Evolutionary conservation across 2,797 vertebrate genomes (phyloP).

Genomic region (Myiotriccus ornatus): DNA sequence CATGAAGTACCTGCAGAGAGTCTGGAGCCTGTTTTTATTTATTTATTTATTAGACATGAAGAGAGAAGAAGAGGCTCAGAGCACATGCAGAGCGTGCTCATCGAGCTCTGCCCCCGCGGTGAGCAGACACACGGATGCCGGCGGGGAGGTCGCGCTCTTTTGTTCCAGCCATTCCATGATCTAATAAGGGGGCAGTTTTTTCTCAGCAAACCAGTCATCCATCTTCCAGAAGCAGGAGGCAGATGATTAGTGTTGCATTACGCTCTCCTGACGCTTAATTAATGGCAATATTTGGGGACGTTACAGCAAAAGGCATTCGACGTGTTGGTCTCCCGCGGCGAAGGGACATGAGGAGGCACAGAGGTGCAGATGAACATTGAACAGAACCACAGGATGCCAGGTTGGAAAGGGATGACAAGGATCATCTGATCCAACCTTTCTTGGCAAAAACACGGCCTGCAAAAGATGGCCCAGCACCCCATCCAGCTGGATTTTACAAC

Average conservation of each 20-base stretch:
- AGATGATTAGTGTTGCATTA: not conserved
- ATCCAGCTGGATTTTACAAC: not conserved
- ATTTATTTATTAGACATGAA: not conserved
- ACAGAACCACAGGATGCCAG: not conserved
- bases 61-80: not conserved
- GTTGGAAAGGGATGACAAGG: not conserved
- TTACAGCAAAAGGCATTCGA: not conserved
- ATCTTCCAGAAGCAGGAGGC: not conserved
- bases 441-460: not conserved
- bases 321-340: fast-evolving
- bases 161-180: conserved; percentile 8
- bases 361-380: not conserved
- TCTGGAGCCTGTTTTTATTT: not conserved
- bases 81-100: not conserved
- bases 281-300: not conserved
- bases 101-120: not conserved
- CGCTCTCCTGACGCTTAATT: not conserved
- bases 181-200: not conserved
- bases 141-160: not conserved
- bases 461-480: not conserved
- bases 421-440: not conserved
- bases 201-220: not conserved
- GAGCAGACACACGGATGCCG: fast-evolving
- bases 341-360: fast-evolving
- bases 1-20: not conserved